phyloP scores from a whole-genome alignment of 1,140 invertebrate species.

The Wiebesia pumilae region DNA sequence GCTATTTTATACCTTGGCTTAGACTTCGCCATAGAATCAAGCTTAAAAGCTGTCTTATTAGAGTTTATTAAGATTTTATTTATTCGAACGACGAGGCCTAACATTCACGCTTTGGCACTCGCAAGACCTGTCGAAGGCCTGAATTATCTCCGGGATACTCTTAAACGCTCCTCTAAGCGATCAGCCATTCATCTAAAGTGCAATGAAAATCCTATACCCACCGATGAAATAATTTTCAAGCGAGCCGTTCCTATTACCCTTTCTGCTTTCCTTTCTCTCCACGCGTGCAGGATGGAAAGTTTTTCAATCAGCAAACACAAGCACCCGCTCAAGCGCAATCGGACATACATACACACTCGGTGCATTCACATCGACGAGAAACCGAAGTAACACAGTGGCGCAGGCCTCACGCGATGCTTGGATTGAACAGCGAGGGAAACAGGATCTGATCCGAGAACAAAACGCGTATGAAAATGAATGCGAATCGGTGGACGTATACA shows the following conservation, averaged over 20 bases:
- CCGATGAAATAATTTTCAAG: background rate
- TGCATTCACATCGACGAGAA: background rate
- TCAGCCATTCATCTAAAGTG: too few relatives aligned
- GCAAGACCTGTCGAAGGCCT: too few relatives aligned
- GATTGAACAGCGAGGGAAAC: conserved; percentile 16
- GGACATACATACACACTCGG: background rate
- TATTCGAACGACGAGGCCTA: too few relatives aligned
- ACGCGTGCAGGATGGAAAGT: background rate
- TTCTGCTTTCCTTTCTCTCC: background rate
- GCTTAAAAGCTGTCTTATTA: too few relatives aligned
- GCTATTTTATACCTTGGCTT: too few relatives aligned
- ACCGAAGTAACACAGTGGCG: background rate
- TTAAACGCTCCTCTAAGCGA: too few relatives aligned
- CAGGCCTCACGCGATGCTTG: background rate
- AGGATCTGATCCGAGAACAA: conserved; percentile 54
- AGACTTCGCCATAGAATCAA: too few relatives aligned
- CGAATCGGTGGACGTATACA: conserved; percentile 48
- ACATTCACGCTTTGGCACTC: too few relatives aligned
- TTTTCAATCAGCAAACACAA: conserved; percentile 12
- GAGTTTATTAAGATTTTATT: too few relatives aligned
- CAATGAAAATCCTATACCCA: background rate
- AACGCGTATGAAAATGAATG: conserved; percentile 55
- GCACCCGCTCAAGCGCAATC: too few relatives aligned
- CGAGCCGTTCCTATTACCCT: too few relatives aligned
- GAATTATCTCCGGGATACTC: too few relatives aligned